Evolutionary conservation across 2,113 vertebrate species (phyloP).

Genomic region (Hypanus sabinus): DNA sequence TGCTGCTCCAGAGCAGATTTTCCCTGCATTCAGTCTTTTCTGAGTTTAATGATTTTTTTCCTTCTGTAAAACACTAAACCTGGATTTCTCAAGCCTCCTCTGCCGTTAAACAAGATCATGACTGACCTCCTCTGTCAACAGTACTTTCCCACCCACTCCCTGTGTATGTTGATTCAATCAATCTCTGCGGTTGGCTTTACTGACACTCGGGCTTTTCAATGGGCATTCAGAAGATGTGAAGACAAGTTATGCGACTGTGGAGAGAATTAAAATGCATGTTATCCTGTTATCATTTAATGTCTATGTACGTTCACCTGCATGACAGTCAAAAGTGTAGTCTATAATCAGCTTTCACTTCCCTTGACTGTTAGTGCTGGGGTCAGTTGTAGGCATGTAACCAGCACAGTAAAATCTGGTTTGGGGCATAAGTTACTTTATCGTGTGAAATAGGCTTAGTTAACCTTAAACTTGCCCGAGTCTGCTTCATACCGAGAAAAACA

Average conservation of each 20-base stretch:
- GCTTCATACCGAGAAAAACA: too few species aligned
- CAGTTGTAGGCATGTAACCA: not conserved
- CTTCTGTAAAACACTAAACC: not conserved
- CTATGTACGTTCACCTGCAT: not conserved
- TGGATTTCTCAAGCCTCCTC: not conserved
- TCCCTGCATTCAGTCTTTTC: slow-evolving; percentile 2
- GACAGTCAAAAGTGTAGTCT: too few species aligned
- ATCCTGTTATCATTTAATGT: not conserved
- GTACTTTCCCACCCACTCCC: too few species aligned
- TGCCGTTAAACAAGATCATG: too few species aligned
- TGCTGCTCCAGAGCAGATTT: slow-evolving; percentile 4
- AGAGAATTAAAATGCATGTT: not conserved
- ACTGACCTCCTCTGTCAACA: too few species aligned
- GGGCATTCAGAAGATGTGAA: not conserved
- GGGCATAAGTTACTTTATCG: not conserved
- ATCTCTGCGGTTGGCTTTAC: not conserved
- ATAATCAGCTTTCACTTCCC: not conserved
- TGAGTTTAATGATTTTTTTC: not conserved
- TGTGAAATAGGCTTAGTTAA: not conserved
- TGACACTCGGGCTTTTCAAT: not conserved
- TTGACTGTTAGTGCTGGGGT: not conserved
- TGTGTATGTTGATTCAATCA: too few species aligned
- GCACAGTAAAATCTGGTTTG: not conserved
- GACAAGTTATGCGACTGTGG: not conserved
- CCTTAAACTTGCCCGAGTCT: too few species aligned